Evolutionary conservation across 2,797 vertebrate genomes (phyloP), one percentile per base, ranked within the genome.

Genomic region (Tenualosa thibaudeaui): DNA sequence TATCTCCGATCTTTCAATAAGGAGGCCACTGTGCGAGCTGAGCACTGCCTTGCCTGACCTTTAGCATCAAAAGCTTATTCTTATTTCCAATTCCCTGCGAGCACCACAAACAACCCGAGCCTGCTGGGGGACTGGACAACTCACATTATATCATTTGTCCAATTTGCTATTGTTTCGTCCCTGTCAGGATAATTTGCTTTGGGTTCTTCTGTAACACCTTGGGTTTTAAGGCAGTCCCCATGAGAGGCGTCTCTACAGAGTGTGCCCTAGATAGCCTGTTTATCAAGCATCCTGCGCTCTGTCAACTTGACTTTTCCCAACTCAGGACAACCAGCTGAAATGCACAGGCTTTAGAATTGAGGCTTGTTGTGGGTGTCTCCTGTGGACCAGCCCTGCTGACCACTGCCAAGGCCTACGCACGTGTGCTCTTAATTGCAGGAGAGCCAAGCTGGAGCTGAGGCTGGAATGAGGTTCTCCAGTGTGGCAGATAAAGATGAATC

Each of bases 161-260:
- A 96, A 96, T 96, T 95, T 95, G 94, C 94, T 94, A 95, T 95
- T 95, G 95, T 96, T 96, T 96, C 95, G 95, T 95, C 94, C 94
- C 94, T 95, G 95, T 95, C 95, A 95, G 92, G 94, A 93, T 96
- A 96, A 96, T 96, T 95, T 96, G 95, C 95, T 96, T 95, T 95
- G 94, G 94, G 95, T 95, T 95, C 93, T 92, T 91, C 90, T 92
- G 93, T 93, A 94, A 94, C 93, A 94, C 93, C 94, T 95, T 91
- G 94, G 94, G 94, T 93, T 94, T 95, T 94, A 90, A 89, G 89
- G 86, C 58, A 87, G 85, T 90, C 92, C 91, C 22, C 93, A 84
- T 53, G 92, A 94, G 95, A 95, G 92, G 90, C 86, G 81, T 86
- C 92, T 91, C 91, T 92, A 92, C 92, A 90, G 92, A 90, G 91